Percentiles rank a stretch among this genome's conserved stretches.
These are phyloP conservation scores for Talpa occidentalis DNA, from an alignment of 2,113 vertebrate species.

Conservation along the genomic window DNA sequence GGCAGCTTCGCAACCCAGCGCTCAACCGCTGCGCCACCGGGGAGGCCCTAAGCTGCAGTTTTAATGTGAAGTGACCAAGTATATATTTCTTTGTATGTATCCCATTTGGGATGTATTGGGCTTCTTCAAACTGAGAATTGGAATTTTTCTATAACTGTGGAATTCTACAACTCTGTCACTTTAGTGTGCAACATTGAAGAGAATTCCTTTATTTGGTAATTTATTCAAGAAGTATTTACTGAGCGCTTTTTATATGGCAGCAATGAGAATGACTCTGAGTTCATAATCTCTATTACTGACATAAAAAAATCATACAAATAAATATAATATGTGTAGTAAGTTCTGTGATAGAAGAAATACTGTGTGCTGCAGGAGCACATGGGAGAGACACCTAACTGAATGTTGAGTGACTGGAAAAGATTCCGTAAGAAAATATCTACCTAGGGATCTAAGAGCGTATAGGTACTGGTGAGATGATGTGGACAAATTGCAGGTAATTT, in stretches of 20 bases:
- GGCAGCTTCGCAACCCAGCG: no score
- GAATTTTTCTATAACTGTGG: background rate
- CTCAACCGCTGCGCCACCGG: no score
- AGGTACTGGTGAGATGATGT: background rate
- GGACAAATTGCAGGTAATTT: background rate
- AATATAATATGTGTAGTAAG: background rate
- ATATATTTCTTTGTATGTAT: background rate
- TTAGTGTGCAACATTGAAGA: slow-evolving; percentile 7
- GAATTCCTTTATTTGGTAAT: background rate
- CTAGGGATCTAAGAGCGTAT: background rate
- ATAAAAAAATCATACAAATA: slow-evolving; percentile 43
- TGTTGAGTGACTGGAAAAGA: background rate
- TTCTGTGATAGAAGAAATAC: background rate
- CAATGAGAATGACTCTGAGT: slow-evolving; percentile 15
- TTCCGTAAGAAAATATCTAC: slow-evolving; percentile 17
- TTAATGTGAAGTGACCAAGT: background rate
- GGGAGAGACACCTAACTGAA: background rate
- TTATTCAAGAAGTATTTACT: slow-evolving; percentile 43
- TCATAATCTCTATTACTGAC: slow-evolving; percentile 6
- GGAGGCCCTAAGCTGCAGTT: no score
- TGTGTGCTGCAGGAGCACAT: background rate
- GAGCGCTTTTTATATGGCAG: background rate
- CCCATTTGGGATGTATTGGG: background rate
- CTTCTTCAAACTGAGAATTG: background rate
- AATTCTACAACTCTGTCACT: background rate